These are phyloP conservation scores for Proterorhinus semilunaris DNA, from an alignment of 2,113 vertebrate species.

Conservation along the genomic window DNA sequence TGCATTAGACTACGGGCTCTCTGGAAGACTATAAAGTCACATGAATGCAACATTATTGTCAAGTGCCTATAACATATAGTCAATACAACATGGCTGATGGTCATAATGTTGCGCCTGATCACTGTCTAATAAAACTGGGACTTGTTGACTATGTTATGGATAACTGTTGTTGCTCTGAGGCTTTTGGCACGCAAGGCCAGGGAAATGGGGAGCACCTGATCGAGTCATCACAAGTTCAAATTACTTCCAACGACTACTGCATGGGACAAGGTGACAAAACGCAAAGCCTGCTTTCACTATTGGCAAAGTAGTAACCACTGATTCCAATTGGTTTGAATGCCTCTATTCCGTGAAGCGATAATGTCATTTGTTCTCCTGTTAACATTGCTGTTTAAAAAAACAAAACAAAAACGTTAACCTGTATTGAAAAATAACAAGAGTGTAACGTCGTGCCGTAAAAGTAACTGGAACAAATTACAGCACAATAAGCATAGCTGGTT, in stretches of 20 bases:
- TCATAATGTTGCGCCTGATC: conserved; percentile 28
- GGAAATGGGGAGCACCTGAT: conserved; percentile 30
- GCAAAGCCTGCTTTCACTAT: conserved; percentile 34
- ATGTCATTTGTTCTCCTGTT: conserved; percentile 40
- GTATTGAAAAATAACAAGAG: conserved; percentile 9
- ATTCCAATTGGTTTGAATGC: conserved; percentile 61
- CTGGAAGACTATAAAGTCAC: no score
- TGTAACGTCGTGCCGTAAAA: background rate
- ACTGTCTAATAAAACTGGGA: conserved; percentile 25
- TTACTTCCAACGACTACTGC: conserved; percentile 22
- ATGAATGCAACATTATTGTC: no score
- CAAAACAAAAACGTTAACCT: conserved; percentile 1
- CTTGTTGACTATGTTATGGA: conserved; percentile 34
- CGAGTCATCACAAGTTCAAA: conserved; percentile 30
- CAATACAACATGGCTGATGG: background rate
- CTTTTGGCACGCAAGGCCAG: conserved; percentile 21
- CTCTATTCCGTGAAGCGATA: conserved; percentile 47
- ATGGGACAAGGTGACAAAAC: conserved; percentile 19
- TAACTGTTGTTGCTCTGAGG: conserved; percentile 35
- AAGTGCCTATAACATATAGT: background rate
- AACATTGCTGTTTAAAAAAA: conserved; percentile 23
- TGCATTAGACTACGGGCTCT: no score
- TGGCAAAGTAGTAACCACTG: conserved; percentile 34
- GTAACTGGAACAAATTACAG: conserved; percentile 28
- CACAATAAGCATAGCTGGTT: conserved; percentile 20